Percentiles rank a stretch among this genome's conserved stretches.
Evolutionary conservation across 2,113 vertebrate genomes (phyloP).

Genomic region (Prionailurus viverrinus): DNA sequence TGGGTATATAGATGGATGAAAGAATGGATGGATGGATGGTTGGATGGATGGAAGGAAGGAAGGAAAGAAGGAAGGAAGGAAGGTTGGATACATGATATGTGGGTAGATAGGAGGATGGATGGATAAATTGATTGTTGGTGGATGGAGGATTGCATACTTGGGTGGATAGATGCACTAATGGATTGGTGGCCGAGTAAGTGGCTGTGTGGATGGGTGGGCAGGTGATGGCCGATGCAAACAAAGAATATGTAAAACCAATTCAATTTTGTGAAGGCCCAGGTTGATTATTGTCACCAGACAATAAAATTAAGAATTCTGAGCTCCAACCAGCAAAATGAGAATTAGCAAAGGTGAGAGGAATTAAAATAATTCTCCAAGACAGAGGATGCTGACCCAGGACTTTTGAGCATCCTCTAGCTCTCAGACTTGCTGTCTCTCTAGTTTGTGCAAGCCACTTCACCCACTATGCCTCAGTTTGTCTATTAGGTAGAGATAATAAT

Average conservation of each 20-base stretch:
- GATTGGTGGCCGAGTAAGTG: neutral
- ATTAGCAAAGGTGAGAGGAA: neutral
- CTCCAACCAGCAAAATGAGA: neutral
- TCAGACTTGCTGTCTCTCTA: conserved; percentile 47
- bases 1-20: neutral
- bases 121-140: neutral
- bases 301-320: conserved; percentile 38
- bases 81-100: neutral
- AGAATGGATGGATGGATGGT: neutral
- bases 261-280: neutral
- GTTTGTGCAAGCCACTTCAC: conserved; percentile 29
- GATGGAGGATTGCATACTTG: neutral
- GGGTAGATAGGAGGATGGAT: neutral
- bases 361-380: neutral
- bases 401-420: neutral
- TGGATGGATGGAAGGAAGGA: neutral
- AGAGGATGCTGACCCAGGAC: conserved; percentile 44
- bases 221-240: neutral
- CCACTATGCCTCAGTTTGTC: neutral
- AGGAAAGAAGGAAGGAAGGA: neutral
- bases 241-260: neutral
- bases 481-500: conserved; percentile 38
- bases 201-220: neutral
- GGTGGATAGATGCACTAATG: neutral
- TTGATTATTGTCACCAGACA: conserved; percentile 27